These are phyloP conservation scores for Urocynchramus pylzowi DNA, from an alignment of 2,113 vertebrate genomes.

Conservation along the genomic window DNA sequence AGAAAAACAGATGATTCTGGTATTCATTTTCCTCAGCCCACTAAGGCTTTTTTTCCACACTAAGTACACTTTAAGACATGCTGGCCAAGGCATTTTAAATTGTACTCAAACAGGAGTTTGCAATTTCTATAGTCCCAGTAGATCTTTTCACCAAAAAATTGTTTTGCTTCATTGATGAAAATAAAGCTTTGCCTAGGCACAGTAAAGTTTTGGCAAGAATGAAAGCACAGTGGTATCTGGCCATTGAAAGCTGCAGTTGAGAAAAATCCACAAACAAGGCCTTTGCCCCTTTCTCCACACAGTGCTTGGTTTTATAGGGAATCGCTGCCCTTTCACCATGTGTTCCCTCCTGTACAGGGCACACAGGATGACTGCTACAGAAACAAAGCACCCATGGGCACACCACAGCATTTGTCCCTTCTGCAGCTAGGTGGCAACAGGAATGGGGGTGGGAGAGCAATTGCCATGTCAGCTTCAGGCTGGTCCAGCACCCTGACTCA, in stretches of 20 bases:
- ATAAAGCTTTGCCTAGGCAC: not conserved
- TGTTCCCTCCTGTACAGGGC: not conserved
- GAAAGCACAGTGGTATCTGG: not conserved
- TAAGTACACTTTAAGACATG: not conserved
- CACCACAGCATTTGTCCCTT: not conserved
- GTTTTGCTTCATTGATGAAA: not conserved
- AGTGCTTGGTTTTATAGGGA: not conserved
- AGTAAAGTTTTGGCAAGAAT: not conserved
- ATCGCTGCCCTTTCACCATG: not conserved
- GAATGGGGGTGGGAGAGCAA: not conserved
- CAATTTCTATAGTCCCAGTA: not conserved
- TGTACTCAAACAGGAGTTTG: not conserved
- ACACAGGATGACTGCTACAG: not conserved
- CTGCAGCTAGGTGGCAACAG: not conserved
- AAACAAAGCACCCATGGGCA: not conserved
- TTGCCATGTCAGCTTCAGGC: not conserved
- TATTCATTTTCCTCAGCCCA: not conserved
- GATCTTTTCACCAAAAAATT: not conserved
- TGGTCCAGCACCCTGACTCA: not conserved
- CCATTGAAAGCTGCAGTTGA: not conserved
- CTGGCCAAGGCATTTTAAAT: not conserved
- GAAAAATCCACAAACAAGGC: not conserved
- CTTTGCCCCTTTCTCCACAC: not conserved
- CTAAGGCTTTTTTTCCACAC: not conserved
- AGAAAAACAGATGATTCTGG: not conserved